phyloP scores from a whole-genome alignment of 2,113 vertebrate species.

The Phylloscopus trochilus region DNA sequence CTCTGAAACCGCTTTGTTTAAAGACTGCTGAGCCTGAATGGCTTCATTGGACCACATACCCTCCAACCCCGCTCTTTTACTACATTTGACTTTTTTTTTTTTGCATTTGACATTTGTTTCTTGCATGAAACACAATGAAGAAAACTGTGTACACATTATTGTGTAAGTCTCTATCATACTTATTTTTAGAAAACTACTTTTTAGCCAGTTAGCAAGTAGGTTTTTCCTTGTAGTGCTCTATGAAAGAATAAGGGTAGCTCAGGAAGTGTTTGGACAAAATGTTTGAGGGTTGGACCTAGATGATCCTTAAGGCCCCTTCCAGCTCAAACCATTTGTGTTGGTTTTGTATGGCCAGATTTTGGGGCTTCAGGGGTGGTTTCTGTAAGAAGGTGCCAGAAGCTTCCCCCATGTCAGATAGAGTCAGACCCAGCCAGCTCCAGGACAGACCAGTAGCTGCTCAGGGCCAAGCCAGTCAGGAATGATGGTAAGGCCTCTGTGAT shows the following conservation, averaged over 20 bases:
- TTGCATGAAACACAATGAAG: neutral
- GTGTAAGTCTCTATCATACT: neutral
- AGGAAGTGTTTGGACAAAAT: neutral
- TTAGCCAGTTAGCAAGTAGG: neutral
- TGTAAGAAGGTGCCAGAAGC: neutral
- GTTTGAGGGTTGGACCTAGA: neutral
- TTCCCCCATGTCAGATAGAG: neutral
- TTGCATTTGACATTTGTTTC: neutral
- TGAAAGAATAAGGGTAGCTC: neutral
- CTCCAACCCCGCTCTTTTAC: neutral
- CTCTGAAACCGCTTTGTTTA: neutral
- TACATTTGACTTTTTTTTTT: neutral
- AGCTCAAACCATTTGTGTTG: neutral
- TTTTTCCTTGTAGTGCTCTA: neutral
- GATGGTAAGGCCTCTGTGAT: neutral
- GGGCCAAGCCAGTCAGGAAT: neutral
- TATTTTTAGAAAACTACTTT: neutral
- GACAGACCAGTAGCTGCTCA: neutral
- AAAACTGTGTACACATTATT: neutral
- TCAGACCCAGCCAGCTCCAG: neutral
- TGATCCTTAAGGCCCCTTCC: neutral
- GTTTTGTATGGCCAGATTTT: neutral
- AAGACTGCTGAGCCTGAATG: neutral
- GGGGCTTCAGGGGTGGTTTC: neutral
- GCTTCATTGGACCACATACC: neutral